These are phyloP conservation scores for Emys orbicularis DNA, from an alignment of 2,797 vertebrate genomes.

Conservation along the genomic window DNA sequence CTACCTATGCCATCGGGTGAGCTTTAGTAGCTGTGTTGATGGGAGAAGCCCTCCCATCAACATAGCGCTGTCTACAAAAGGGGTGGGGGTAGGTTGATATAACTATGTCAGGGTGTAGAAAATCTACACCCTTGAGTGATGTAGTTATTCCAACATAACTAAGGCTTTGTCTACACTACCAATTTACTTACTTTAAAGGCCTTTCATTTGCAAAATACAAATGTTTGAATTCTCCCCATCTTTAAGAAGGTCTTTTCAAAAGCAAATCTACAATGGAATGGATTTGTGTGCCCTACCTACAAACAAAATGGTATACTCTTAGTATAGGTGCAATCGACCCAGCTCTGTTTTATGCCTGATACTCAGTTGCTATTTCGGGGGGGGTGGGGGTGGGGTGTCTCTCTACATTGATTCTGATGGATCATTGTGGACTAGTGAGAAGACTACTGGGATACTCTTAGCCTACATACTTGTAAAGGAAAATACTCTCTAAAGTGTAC, in stretches of 20 bases:
- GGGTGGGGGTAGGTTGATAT: too few relatives aligned
- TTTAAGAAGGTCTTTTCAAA: neutral
- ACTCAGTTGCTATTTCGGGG: neutral
- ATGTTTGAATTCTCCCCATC: neutral
- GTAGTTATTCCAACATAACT: too few relatives aligned
- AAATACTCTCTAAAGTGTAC: neutral
- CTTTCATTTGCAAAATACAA: neutral
- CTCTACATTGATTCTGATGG: slow-evolving; percentile 13
- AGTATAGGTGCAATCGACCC: neutral
- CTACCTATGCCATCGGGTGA: neutral
- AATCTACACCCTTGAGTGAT: neutral
- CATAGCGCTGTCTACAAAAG: too few relatives aligned
- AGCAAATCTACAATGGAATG: neutral
- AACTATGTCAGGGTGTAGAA: neutral
- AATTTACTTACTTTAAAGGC: neutral
- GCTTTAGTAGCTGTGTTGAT: neutral
- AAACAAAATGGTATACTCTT: neutral
- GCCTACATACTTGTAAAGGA: slow-evolving; percentile 23
- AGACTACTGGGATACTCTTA: slow-evolving; percentile 21
- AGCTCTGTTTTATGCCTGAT: slow-evolving; percentile 3
- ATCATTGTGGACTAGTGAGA: neutral
- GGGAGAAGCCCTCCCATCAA: neutral
- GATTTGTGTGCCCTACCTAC: neutral
- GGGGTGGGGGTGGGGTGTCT: neutral
- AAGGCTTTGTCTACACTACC: too few relatives aligned